A percentile compares a stretch with the other conserved stretches of the same genome.
phyloP scores from a whole-genome alignment of 2,888 invertebrate genomes.

The Taenaris catops region DNA sequence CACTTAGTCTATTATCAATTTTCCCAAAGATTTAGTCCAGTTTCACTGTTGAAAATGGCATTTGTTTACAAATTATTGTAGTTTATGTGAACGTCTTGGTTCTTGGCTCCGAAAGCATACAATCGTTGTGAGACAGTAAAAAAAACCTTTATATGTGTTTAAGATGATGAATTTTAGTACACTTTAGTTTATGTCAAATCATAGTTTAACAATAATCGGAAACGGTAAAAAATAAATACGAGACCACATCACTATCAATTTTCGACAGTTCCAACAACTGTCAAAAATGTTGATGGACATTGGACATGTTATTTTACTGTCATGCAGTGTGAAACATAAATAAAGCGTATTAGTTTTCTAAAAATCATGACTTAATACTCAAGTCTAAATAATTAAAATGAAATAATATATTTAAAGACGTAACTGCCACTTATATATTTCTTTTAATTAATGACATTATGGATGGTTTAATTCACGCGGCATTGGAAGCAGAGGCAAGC shows the following conservation, averaged over 20 bases:
- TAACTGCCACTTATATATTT: constrained; percentile 62
- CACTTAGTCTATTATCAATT: no score
- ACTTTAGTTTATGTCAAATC: no score
- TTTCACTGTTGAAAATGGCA: no score
- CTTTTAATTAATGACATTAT: constrained; percentile 75
- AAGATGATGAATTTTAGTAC: no score
- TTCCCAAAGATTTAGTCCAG: no score
- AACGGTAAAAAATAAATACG: no score
- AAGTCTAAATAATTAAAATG: constrained; percentile 65
- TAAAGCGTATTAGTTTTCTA: constrained; percentile 73
- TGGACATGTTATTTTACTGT: constrained; percentile 78
- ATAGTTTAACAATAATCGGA: neutral
- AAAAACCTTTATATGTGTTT: no score
- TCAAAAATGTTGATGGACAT: constrained; percentile 73
- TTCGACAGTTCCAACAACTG: constrained; percentile 35
- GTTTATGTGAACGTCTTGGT: no score
- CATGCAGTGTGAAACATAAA: constrained; percentile 78
- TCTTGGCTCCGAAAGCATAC: no score
- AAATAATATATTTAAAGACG: constrained; percentile 60
- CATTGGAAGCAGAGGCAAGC: constrained; percentile 76
- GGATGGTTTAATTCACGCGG: constrained; percentile 80
- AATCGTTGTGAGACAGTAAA: no score
- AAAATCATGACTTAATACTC: constrained; percentile 78
- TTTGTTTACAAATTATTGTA: no score
- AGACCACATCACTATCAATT: constrained; percentile 28